phyloP scores from a whole-genome alignment of 2,113 vertebrate species.

The Azemiops feae region DNA sequence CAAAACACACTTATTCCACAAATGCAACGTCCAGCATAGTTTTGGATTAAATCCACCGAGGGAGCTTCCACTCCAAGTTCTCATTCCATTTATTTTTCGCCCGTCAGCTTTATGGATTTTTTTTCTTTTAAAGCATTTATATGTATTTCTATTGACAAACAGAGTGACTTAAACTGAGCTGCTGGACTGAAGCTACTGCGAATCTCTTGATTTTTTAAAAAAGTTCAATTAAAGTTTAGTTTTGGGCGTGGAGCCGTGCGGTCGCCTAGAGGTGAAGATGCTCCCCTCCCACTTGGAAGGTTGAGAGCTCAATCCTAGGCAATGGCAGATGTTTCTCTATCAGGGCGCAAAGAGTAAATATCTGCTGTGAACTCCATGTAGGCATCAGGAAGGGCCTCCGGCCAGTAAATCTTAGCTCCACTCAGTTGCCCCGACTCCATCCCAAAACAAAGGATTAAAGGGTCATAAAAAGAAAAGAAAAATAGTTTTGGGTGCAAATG shows the following conservation, averaged over 20 bases:
- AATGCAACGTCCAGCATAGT: constrained; percentile 42
- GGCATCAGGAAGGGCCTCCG: not conserved
- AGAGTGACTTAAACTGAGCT: constrained; percentile 54
- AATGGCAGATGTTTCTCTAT: not conserved
- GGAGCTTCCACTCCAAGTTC: constrained; percentile 50
- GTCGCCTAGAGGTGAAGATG: constrained; percentile 32
- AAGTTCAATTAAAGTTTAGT: not conserved
- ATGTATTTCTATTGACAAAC: constrained; percentile 65
- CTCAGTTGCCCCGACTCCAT: not conserved
- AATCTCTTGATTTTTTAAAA: not conserved
- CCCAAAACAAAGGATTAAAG: not conserved
- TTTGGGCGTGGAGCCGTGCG: not conserved
- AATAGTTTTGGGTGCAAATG: not conserved
- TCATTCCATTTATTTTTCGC: constrained; percentile 57
- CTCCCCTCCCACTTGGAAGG: not conserved
- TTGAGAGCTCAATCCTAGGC: not conserved
- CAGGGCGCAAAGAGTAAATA: not conserved
- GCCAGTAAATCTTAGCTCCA: not conserved
- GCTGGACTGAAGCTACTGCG: constrained; percentile 29
- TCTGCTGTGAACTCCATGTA: not conserved
- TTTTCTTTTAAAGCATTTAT: constrained; percentile 52
- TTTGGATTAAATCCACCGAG: constrained; percentile 47
- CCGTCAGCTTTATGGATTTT: constrained; percentile 57
- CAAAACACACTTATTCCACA: constrained; percentile 40
- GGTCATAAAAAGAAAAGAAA: too few species aligned